Evolutionary conservation across 2,888 invertebrate species (phyloP), one percentile per base, ranked within the genome.

Genomic region (Ormyrus rosae): DNA sequence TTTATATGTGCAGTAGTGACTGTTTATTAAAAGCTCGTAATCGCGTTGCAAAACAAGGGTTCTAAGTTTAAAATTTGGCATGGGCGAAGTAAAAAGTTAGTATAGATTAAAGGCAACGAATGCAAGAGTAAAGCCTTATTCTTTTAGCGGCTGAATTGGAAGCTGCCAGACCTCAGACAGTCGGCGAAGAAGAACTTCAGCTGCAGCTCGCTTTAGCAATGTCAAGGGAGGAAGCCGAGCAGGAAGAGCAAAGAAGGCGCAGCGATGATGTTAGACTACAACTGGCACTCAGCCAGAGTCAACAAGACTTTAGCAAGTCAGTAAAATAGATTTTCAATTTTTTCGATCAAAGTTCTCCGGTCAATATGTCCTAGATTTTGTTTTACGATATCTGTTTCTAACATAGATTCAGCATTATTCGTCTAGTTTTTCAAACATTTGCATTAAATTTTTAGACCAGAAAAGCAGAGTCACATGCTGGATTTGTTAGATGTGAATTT

Each of bases 151-250:
- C 94, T 77, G 98, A 98, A 86, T 92, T 98, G 85, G 99, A 99
- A 92, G 94, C 96, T 90, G 98, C 98, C 69, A 94, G 99, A 78
- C 99, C 99, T 5, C 96, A 98, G 86, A 99, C 99, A 0, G 96
- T 97, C 0, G 99, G 99, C 5, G 99, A 99, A 91, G 99, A 99
- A 91, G 99, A 99, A 91, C 93, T 99, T 84, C 99, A 99, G 91
- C 93, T 99, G 85, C 99, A 99, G 92, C 93, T 99, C 88, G 99
- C 99, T 68, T 93, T 99, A 89, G 99, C 99, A 76, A 98, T 99
- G 97, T 98, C 98, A 69, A 95, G 98, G 83, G 99, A 99, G 91
- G 99, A 99, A 92, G 98, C 98, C 51, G 99, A 99, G 89, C 96
- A 98, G 86, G 98, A 99, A 91, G 98, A 98, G 91, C 95, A 97